Percentiles rank a stretch among this genome's conserved stretches.
Evolutionary conservation across 1,140 invertebrate genomes (phyloP).

Genomic region (roundworm (Caenorhabditis elegans)): DNA sequence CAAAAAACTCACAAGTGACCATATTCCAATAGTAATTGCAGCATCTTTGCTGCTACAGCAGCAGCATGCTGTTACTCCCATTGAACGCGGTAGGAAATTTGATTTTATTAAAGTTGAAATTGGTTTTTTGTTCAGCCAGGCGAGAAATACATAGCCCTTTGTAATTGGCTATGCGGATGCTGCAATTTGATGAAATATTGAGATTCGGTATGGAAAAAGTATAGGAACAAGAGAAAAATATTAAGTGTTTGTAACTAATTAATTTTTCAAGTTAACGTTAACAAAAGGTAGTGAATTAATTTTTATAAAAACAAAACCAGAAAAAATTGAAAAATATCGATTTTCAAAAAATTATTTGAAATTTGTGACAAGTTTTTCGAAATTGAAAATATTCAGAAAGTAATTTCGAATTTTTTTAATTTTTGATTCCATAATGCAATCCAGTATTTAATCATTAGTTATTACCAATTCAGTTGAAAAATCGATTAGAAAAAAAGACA

Average conservation of each 20-base stretch:
- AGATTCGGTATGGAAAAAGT: background rate
- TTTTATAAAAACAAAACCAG: too few species aligned
- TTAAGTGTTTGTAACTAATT: background rate
- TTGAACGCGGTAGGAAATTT: background rate
- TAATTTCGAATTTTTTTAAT: too few species aligned
- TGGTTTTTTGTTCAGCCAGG: background rate
- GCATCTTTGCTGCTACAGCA: slow-evolving; percentile 51
- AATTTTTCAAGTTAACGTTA: too few species aligned
- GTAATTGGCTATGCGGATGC: background rate
- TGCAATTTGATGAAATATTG: background rate
- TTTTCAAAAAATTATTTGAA: too few species aligned
- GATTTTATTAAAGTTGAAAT: background rate
- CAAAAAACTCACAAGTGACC: slow-evolving; percentile 52
- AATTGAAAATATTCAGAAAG: too few species aligned
- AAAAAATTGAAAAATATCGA: too few species aligned
- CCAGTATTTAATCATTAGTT: too few species aligned
- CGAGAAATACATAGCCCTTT: slow-evolving; percentile 11
- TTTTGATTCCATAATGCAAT: too few species aligned
- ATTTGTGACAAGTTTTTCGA: too few species aligned
- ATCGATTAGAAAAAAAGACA: too few species aligned
- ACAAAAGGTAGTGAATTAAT: too few species aligned
- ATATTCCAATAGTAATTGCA: slow-evolving; percentile 52
- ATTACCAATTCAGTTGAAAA: too few species aligned
- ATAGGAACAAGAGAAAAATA: background rate
- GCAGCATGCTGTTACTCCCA: slow-evolving; percentile 44